phyloP scores from a whole-genome alignment of 2,888 invertebrate species.

The Amitus sp. region DNA sequence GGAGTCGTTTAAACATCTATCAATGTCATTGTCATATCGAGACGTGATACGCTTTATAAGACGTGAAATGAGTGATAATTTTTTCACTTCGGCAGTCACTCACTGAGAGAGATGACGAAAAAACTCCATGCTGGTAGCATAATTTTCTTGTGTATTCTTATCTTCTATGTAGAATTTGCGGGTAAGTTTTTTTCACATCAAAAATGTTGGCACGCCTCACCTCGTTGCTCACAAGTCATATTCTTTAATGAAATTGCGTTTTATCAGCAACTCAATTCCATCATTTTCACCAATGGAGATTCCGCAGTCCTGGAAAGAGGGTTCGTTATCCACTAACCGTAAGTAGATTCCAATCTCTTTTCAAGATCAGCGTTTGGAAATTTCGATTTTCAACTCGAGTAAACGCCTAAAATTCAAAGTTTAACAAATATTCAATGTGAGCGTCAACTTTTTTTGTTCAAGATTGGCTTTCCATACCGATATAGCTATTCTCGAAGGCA shows the following conservation, averaged over 20 bases:
- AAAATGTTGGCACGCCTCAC: not conserved
- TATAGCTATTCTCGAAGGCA: not conserved
- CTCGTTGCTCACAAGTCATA: not conserved
- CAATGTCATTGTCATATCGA: not conserved
- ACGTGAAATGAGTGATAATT: not conserved
- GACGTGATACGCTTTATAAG: not conserved
- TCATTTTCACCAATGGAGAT: slow-evolving; percentile 1
- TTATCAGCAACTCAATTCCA: not conserved
- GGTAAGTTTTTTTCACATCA: not conserved
- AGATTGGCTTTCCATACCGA: not conserved
- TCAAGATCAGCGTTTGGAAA: too few relatives aligned
- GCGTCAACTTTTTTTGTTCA: not conserved
- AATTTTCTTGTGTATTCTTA: not conserved
- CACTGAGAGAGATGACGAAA: not conserved
- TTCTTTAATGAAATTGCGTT: not conserved
- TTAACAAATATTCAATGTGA: not conserved
- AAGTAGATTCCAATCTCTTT: not conserved
- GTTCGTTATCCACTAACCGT: not conserved
- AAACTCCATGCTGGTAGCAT: not conserved
- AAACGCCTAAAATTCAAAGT: too few relatives aligned
- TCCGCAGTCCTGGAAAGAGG: not conserved
- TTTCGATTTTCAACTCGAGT: too few relatives aligned
- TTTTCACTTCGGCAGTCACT: not conserved
- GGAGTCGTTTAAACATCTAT: not conserved
- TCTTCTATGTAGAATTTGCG: not conserved